Base-by-base conservation (phyloP, 2,888 invertebrate genomes). In the Epirrhoe tristata region DNA sequence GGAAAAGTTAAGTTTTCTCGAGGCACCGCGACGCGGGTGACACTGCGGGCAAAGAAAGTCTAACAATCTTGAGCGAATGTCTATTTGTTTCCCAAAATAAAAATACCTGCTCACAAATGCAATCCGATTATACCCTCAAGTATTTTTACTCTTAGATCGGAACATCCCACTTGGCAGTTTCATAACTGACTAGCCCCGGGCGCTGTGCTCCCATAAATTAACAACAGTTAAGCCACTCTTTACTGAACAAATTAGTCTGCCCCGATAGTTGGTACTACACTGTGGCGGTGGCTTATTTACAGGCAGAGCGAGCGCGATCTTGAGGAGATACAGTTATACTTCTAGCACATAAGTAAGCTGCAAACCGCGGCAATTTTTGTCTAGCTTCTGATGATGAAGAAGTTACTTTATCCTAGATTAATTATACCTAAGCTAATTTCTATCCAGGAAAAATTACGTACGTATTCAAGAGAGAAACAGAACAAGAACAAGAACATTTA, bases 181-280 rank as follows among this genome's bases (percentile, higher is more conserved):
- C 65, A 71, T 70, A 73, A 68, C 65, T 60, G 63, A 66, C 63
- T 68, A 48, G 54, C 59, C 46, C 50, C 53, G 48, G 46, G 48
- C 54, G 62, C 57, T 58, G 46, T 53, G 57, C 66, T 63, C 31
- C 70, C 65, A 76, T 80, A 81, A 81, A 81, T 81, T 80, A 79
- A 71, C 76, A 75, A 74, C 76, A 80, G 80, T 82, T 77, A 77
- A 77, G 66, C 71, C 70, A 70, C 74, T 80, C 79, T 80, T 80
- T 76, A 74, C 70, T 63, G 76, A 77, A 76, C 75, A 78, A 82
- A 82, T 82, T 82, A 80, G 79, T 76, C 68, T 71, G 75, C 60
- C 74, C 58, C 75, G 73, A 80, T 80, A 77, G 77, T 78, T 78
- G 59, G 60, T 67, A 55, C 46, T 43, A 31, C 52, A 5, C n/a